These are phyloP conservation scores for Dryococelus australis DNA, from an alignment of 2,888 invertebrate species.

Conservation along the genomic window DNA sequence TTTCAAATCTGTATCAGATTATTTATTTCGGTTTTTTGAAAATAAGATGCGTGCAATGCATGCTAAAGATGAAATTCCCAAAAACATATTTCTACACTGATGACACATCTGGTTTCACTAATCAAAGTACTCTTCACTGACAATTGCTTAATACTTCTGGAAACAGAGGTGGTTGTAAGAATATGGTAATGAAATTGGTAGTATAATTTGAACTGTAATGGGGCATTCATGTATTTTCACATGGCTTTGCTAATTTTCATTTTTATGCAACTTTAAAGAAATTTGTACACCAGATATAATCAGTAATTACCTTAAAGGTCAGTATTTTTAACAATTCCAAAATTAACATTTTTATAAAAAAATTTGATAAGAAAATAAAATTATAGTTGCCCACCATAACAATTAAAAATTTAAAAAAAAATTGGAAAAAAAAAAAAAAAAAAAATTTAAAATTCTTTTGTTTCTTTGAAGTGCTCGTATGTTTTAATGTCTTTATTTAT, in stretches of 20 bases:
- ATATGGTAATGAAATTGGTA: background rate
- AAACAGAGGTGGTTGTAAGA: background rate
- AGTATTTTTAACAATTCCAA: background rate
- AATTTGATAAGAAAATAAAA: slow-evolving; percentile 4
- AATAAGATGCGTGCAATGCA: background rate
- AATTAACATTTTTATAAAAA: slow-evolving; percentile 17
- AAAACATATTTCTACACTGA: background rate
- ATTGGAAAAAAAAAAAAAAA: background rate
- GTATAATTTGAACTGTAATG: background rate
- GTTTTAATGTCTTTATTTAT: slow-evolving; percentile 18
- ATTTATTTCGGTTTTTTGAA: background rate
- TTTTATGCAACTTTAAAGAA: background rate
- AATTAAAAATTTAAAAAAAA: background rate
- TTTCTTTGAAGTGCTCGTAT: background rate
- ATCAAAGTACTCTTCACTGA: background rate
- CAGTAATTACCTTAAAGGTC: background rate
- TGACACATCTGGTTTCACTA: background rate
- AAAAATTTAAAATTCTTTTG: background rate
- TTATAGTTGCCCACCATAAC: background rate
- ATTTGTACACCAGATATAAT: background rate
- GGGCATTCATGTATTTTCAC: background rate
- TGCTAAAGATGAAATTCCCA: background rate
- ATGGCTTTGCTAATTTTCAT: background rate
- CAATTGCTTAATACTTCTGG: background rate
- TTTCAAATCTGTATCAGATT: background rate